phyloP scores from a whole-genome alignment of 2,797 vertebrate genomes.

The Botia kubotai region DNA sequence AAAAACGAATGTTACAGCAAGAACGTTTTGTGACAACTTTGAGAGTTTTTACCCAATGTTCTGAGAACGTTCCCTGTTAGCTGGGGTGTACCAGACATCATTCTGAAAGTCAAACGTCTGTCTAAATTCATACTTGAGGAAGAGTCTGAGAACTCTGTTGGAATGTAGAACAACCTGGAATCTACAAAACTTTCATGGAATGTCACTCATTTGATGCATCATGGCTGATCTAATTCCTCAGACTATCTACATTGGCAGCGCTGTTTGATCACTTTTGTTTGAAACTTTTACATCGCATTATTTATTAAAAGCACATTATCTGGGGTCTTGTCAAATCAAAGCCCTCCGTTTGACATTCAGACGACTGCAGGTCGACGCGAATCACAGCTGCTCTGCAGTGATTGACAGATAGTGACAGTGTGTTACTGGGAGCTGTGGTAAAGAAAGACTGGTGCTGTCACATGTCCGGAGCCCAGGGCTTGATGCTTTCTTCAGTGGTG shows the following conservation, averaged over 20 bases:
- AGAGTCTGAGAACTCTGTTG: not conserved
- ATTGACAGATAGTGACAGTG: constrained; percentile 33
- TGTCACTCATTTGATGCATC: constrained; percentile 33
- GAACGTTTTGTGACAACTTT: too few species aligned
- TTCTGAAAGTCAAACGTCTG: constrained; percentile 6
- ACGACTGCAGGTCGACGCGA: constrained; percentile 4
- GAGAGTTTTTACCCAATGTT: too few species aligned
- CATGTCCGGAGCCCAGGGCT: constrained; percentile 37
- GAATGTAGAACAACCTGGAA: constrained; percentile 1
- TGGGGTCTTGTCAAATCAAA: constrained; percentile 13
- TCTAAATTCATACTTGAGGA: not conserved
- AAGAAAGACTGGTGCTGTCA: constrained; percentile 50
- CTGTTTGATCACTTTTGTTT: constrained; percentile 18
- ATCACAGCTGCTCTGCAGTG: constrained; percentile 24
- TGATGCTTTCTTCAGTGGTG: constrained; percentile 36
- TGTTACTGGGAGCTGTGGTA: constrained; percentile 51
- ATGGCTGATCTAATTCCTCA: constrained; percentile 18
- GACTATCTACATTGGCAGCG: constrained; percentile 30
- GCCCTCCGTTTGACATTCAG: constrained; percentile 10
- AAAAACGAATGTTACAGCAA: too few species aligned
- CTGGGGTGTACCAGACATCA: not conserved
- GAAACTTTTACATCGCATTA: constrained; percentile 18
- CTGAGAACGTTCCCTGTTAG: too few species aligned
- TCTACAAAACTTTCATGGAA: constrained; percentile 2
- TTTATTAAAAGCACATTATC: constrained; percentile 27